Evolutionary conservation across 2,113 vertebrate species (phyloP).

Genomic region (Crocuta crocuta): DNA sequence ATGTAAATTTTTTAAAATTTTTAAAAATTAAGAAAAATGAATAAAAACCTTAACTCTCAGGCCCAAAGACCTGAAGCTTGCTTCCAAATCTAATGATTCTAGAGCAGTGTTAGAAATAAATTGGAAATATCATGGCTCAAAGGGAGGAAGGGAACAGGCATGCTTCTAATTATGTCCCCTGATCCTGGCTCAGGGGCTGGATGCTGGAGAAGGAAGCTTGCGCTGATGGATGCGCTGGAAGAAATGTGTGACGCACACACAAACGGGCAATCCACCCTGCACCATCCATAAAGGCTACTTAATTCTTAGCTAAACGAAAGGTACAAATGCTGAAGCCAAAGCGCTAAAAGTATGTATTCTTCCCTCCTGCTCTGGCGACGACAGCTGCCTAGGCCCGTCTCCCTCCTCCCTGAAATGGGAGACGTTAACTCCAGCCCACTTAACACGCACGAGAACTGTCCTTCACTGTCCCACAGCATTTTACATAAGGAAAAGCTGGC

Average conservation of each 20-base stretch:
- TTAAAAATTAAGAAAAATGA: neutral
- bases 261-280: neutral
- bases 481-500: neutral
- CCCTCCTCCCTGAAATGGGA: neutral
- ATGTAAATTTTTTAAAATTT: no score
- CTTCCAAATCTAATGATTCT: constrained; percentile 46
- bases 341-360: neutral
- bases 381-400: neutral
- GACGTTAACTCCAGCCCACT: neutral
- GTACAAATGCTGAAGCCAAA: neutral
- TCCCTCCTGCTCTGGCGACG: neutral
- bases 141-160: neutral
- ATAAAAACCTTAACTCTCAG: neutral
- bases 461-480: neutral
- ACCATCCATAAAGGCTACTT: neutral
- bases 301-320: neutral
- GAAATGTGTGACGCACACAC: neutral
- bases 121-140: neutral
- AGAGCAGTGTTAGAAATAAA: constrained; percentile 14
- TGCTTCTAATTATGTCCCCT: neutral
- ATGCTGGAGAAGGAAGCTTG: neutral
- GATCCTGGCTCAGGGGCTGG: neutral
- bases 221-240: neutral
- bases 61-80: neutral
- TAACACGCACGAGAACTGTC: neutral